phyloP scores from a whole-genome alignment of 2,797 vertebrate genomes.

The Manis crassicaudata region DNA sequence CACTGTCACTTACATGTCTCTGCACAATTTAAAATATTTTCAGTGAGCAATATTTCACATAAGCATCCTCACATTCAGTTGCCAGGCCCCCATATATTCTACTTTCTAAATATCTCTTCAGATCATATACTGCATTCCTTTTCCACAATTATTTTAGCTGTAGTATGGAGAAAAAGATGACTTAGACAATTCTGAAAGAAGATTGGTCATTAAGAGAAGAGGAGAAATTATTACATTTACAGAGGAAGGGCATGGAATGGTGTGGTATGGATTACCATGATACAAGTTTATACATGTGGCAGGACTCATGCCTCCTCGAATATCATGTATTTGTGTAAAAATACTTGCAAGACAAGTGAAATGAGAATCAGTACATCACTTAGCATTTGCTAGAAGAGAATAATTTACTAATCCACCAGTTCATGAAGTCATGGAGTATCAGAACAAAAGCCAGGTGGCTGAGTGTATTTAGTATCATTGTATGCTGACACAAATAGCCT shows the following conservation, averaged over 20 bases:
- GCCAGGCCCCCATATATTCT: neutral
- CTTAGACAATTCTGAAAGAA: neutral
- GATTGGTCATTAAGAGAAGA: neutral
- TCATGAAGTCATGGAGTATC: neutral
- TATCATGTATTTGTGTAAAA: neutral
- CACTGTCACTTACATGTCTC: neutral
- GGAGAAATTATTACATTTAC: neutral
- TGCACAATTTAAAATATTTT: neutral
- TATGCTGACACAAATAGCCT: neutral
- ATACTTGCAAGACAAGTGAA: neutral
- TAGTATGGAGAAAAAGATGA: neutral
- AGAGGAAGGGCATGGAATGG: neutral
- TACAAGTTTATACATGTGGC: accelerated
- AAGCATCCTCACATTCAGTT: neutral
- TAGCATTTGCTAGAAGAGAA: neutral
- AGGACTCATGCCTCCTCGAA: neutral
- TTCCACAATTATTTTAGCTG: neutral
- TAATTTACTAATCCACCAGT: neutral
- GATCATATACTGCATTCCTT: neutral
- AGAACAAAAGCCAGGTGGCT: slow-evolving; percentile 63
- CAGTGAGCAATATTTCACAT: neutral
- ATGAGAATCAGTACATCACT: neutral
- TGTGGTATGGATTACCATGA: neutral
- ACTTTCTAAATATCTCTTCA: neutral
- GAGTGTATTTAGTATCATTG: neutral